Conservation (phyloP, 1,140 invertebrate genomes). For the Heterodera schachtii region DNA sequence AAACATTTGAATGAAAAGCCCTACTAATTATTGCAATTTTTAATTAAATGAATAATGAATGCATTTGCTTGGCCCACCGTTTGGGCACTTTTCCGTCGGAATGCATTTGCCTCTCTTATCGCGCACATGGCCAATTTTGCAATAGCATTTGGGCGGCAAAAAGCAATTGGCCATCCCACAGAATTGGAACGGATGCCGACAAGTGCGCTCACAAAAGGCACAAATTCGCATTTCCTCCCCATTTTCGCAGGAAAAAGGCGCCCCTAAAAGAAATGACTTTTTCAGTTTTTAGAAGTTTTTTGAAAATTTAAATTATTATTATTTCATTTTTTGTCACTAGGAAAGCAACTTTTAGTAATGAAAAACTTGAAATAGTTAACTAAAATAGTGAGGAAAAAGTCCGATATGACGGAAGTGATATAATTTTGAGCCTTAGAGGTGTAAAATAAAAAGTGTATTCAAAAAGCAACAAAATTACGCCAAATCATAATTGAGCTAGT, state of each 20-base stretch:
- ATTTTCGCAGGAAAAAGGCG: not conserved
- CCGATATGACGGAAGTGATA: no score
- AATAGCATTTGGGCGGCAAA: slow-evolving; percentile 3
- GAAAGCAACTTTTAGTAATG: no score
- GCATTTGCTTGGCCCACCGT: not conserved
- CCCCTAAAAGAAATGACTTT: not conserved
- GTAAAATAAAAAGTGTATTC: no score
- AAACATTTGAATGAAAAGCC: no score
- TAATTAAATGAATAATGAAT: not conserved
- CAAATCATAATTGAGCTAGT: no score
- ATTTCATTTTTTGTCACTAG: no score
- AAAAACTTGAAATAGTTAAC: no score
- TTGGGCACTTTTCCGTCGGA: not conserved
- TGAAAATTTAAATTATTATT: no score
- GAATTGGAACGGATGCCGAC: not conserved
- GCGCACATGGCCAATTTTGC: slow-evolving; percentile 7
- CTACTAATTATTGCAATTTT: not conserved
- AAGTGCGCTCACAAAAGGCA: not conserved
- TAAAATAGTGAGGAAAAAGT: no score
- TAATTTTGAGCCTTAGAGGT: no score
- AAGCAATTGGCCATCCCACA: not conserved
- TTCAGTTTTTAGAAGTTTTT: no score
- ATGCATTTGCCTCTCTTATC: not conserved
- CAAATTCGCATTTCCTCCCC: not conserved
- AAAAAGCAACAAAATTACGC: no score